Percentiles rank a stretch among this genome's conserved stretches.
Conservation (phyloP, 2,797 vertebrate species). For the Neosilurus hyrtlii region DNA sequence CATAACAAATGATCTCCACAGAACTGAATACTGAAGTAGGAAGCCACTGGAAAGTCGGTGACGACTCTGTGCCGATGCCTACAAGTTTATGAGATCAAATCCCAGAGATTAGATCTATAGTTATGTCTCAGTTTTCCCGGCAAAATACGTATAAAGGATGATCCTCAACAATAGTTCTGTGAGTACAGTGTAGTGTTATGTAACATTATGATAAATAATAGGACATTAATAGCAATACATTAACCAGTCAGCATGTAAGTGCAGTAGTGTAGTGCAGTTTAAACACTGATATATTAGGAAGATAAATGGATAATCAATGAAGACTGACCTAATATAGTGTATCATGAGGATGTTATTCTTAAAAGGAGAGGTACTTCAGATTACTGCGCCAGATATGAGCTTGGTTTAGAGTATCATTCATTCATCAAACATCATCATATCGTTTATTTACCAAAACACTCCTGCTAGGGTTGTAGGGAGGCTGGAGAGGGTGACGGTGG, state of each 20-base stretch:
- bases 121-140: not conserved
- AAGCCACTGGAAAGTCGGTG: too few relatives aligned
- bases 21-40: not conserved
- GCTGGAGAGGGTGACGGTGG: too few relatives aligned
- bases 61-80: too few relatives aligned
- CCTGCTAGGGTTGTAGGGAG: too few relatives aligned
- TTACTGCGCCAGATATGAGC: not conserved
- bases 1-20: not conserved
- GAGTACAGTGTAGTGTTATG: not conserved
- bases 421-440: too few relatives aligned
- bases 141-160: not conserved
- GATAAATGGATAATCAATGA: not conserved
- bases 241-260: too few relatives aligned
- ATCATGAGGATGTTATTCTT: not conserved
- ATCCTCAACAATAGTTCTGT: not conserved
- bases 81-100: not conserved
- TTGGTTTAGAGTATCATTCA: not conserved
- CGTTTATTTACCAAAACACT: too few relatives aligned
- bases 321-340: not conserved
- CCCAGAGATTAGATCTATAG: not conserved
- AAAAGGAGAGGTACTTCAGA: not conserved
- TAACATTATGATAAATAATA: not conserved
- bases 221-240: not conserved
- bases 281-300: not conserved
- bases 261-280: not conserved